phyloP scores from a whole-genome alignment of 2,888 invertebrate species.

The Mellilla xanthometata region DNA sequence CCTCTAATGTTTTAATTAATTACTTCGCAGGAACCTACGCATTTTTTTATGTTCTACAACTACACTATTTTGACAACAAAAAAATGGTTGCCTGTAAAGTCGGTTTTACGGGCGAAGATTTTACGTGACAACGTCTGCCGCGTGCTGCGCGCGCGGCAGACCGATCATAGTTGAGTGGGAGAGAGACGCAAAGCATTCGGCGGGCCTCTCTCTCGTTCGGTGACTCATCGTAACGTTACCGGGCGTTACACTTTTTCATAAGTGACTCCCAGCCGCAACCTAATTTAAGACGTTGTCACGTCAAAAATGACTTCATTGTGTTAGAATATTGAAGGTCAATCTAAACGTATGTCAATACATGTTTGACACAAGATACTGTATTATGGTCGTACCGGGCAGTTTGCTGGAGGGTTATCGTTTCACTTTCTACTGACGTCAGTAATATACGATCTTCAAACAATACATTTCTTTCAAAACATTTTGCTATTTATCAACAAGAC shows the following conservation, averaged over 20 bases:
- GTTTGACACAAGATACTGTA: constrained; percentile 2
- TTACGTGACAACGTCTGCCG: too few relatives aligned
- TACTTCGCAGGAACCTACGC: constrained; percentile 10
- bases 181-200: too few relatives aligned
- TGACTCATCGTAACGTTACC: too few relatives aligned
- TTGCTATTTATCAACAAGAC: constrained; percentile 59
- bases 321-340: constrained; percentile 16
- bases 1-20: constrained; percentile 5
- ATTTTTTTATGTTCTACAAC: too few relatives aligned
- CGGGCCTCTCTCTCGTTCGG: too few relatives aligned
- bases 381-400: not conserved
- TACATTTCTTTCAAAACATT: constrained; percentile 44
- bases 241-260: too few relatives aligned
- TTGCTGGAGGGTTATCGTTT: constrained; percentile 10
- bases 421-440: constrained; percentile 17
- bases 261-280: not conserved
- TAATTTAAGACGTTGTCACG: not conserved
- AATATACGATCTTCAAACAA: constrained; percentile 55
- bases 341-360: constrained; percentile 12
- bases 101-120: too few relatives aligned
- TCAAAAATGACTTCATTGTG: not conserved
- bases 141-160: too few relatives aligned
- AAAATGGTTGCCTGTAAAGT: too few relatives aligned
- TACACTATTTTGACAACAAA: too few relatives aligned
- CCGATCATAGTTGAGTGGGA: too few relatives aligned